A percentile compares a stretch with the other conserved stretches of the same genome.
These are phyloP conservation scores for Otus sunia DNA, from an alignment of 2,113 vertebrate genomes.

Conservation along the genomic window DNA sequence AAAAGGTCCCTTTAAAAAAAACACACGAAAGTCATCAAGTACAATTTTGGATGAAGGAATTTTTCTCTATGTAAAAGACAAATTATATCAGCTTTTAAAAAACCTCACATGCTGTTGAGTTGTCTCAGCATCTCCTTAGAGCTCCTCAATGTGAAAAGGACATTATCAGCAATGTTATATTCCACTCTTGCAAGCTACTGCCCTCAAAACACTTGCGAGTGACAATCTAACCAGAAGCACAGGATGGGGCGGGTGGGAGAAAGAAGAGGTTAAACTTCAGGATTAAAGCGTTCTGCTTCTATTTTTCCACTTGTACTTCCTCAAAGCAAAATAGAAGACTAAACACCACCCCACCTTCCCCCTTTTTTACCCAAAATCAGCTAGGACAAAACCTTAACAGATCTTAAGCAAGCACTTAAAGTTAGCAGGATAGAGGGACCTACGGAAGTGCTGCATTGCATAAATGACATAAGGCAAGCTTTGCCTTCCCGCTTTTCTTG, in stretches of 20 bases:
- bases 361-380: not conserved
- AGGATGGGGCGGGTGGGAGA: not conserved
- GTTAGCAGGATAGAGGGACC: not conserved
- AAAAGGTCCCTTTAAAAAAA: not conserved
- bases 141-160: not conserved
- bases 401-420: not conserved
- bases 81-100: not conserved
- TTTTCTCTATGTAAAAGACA: not conserved
- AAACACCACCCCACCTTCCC: not conserved
- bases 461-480: not conserved
- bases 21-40: not conserved
- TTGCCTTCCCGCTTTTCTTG: not conserved
- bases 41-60: not conserved
- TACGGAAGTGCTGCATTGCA: accelerated
- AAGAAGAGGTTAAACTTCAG: not conserved
- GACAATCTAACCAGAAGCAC: not conserved
- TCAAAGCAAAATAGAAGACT: not conserved
- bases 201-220: not conserved
- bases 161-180: not conserved
- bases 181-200: not conserved
- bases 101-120: not conserved
- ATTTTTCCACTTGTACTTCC: not conserved
- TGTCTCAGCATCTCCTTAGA: not conserved
- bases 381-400: not conserved
- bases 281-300: not conserved